Evolutionary conservation across 2,797 vertebrate species (phyloP).

Genomic region (Lepilemur ruficaudatus): DNA sequence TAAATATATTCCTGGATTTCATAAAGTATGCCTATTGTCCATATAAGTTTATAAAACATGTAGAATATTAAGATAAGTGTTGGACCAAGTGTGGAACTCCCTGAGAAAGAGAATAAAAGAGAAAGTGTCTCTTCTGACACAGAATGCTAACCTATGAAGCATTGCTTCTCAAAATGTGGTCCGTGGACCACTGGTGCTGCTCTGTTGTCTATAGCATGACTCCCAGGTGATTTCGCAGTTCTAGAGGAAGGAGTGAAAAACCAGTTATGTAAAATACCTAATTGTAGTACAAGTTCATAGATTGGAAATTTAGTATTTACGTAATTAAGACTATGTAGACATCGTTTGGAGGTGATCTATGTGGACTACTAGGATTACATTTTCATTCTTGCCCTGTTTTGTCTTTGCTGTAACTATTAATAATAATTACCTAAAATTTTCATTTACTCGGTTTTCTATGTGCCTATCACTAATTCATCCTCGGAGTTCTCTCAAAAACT

Average conservation of each 20-base stretch:
- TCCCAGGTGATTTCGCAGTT: too few species aligned
- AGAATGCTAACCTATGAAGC: neutral
- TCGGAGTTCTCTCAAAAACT: neutral
- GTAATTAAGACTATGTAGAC: neutral
- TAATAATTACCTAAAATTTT: neutral
- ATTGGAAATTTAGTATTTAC: neutral
- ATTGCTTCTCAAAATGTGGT: neutral
- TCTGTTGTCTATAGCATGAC: neutral
- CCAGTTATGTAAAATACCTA: neutral
- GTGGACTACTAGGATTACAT: neutral
- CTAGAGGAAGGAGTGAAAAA: neutral
- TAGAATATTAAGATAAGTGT: neutral
- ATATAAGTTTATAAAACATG: neutral
- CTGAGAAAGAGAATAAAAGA: neutral
- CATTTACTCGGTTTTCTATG: neutral
- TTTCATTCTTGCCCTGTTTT: neutral
- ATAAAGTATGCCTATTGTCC: neutral
- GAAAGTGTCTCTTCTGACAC: neutral
- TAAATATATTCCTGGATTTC: neutral
- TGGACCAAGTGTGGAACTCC: too few species aligned
- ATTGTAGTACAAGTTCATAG: neutral
- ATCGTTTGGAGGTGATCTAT: neutral
- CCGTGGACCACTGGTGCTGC: rapidly evolving
- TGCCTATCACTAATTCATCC: neutral
- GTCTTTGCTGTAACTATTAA: neutral